Evolutionary conservation across 1,140 invertebrate species (phyloP).

Genomic region (Ceratina australensis): DNA sequence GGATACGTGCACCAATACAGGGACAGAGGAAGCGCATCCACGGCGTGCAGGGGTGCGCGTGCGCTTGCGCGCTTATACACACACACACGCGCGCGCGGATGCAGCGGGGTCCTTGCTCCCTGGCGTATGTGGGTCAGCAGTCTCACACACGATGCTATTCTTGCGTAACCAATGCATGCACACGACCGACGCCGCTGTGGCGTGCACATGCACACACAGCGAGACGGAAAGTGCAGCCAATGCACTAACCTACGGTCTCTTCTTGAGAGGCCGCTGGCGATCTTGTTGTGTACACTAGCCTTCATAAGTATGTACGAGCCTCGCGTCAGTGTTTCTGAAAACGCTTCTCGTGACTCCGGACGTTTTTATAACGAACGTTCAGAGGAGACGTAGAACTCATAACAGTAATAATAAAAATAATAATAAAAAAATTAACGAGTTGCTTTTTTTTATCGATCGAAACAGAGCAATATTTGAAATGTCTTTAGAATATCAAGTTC

Average conservation of each 20-base stretch:
- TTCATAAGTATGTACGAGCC: too few relatives aligned
- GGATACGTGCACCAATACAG: constrained; percentile 40
- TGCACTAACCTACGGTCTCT: constrained; percentile 66
- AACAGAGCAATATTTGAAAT: too few relatives aligned
- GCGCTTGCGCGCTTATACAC: constrained; percentile 40
- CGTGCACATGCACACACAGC: constrained; percentile 56
- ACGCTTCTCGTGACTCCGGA: too few relatives aligned
- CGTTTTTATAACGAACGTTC: too few relatives aligned
- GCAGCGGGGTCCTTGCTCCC: constrained; percentile 78
- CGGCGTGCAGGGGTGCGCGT: neutral
- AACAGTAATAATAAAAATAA: too few relatives aligned
- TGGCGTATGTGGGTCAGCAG: constrained; percentile 80
- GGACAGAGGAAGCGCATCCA: constrained; percentile 48
- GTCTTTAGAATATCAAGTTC: too few relatives aligned
- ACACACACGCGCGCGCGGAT: constrained; percentile 50
- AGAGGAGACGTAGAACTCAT: too few relatives aligned
- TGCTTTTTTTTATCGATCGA: too few relatives aligned
- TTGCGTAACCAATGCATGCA: constrained; percentile 80
- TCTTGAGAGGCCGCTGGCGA: constrained; percentile 58
- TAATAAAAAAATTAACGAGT: too few relatives aligned
- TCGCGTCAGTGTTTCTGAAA: too few relatives aligned
- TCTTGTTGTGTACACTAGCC: constrained; percentile 17
- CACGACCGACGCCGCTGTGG: constrained; percentile 57
- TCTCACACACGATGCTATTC: constrained; percentile 78
- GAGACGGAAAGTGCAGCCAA: constrained; percentile 64